Evolutionary conservation across 1,140 invertebrate genomes (phyloP).

Genomic region (Drosophila varians): DNA sequence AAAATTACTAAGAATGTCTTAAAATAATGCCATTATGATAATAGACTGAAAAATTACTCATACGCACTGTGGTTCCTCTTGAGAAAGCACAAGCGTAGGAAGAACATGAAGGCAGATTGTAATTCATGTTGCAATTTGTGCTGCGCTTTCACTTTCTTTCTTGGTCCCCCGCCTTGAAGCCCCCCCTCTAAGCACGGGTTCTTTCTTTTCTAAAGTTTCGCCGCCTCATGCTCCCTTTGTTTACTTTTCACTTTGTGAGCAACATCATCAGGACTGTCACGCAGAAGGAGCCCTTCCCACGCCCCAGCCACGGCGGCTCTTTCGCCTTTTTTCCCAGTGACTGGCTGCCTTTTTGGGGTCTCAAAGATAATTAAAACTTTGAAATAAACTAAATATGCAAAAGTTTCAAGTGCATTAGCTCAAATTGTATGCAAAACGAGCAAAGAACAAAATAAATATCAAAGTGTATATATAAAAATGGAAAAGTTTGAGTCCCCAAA

Average conservation of each 20-base stretch:
- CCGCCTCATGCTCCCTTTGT: conserved; percentile 41
- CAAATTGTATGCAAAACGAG: conserved; percentile 43
- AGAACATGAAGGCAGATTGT: conserved; percentile 52
- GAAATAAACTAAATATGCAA: conserved; percentile 73
- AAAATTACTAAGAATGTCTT: not conserved
- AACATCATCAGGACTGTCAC: conserved; percentile 9
- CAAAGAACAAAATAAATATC: conserved; percentile 28
- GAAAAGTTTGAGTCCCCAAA: conserved; percentile 39
- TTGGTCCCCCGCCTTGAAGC: conserved; percentile 10
- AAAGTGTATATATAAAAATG: conserved; percentile 35
- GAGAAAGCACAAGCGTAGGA: not conserved
- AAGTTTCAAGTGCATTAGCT: conserved; percentile 76
- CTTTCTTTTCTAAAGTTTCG: conserved; percentile 47
- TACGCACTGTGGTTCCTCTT: conserved; percentile 19
- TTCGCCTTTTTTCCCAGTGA: conserved; percentile 24
- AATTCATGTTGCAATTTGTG: conserved; percentile 73
- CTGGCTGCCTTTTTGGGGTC: conserved; percentile 39
- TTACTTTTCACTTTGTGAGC: conserved; percentile 63
- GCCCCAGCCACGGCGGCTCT: not conserved
- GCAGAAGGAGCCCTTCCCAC: conserved; percentile 10
- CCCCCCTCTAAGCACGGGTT: conserved; percentile 4
- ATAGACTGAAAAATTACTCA: not conserved
- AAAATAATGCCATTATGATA: too few relatives aligned
- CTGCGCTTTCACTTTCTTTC: conserved; percentile 64
- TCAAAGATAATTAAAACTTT: conserved; percentile 77